phyloP scores from a whole-genome alignment of 2,113 vertebrate genomes.

The Nansenia antarctica region DNA sequence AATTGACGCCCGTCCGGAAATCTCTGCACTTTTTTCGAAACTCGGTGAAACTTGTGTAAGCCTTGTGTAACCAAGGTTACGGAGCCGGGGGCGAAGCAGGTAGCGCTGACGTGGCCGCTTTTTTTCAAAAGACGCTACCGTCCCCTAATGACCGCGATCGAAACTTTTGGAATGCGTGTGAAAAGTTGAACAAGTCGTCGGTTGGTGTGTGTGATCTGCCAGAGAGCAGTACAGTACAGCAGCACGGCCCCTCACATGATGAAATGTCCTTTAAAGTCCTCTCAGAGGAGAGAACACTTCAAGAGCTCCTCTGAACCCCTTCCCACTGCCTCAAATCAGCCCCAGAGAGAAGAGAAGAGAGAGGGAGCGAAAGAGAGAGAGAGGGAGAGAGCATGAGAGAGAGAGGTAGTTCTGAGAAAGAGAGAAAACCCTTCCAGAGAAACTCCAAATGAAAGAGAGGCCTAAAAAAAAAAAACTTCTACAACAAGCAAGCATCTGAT shows the following conservation, averaged over 20 bases:
- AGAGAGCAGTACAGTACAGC: slow-evolving; percentile 8
- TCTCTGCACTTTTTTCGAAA: not conserved
- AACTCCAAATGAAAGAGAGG: slow-evolving; percentile 71
- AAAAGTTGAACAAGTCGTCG: slow-evolving; percentile 42
- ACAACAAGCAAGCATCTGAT: slow-evolving; percentile 66
- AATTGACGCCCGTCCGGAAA: not conserved
- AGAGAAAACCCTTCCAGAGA: slow-evolving; percentile 39
- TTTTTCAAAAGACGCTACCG: not conserved
- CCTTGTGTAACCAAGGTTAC: not conserved
- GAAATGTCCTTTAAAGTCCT: slow-evolving; percentile 75
- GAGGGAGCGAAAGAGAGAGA: slow-evolving; percentile 52
- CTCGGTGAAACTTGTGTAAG: not conserved
- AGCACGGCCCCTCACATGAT: slow-evolving; percentile 51
- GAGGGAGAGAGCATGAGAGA: slow-evolving; percentile 51
- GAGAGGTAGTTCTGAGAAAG: slow-evolving; percentile 25
- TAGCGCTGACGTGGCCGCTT: not conserved
- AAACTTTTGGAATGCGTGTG: not conserved
- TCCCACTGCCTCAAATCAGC: slow-evolving; percentile 65
- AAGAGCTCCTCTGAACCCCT: slow-evolving; percentile 76
- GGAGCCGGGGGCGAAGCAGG: not conserved
- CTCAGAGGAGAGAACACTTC: slow-evolving; percentile 74
- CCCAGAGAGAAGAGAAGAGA: slow-evolving; percentile 50
- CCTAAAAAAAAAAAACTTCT: slow-evolving; percentile 52
- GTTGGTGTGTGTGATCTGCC: slow-evolving; percentile 34
- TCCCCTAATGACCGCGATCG: not conserved